Evolutionary conservation across 1,140 invertebrate species (phyloP).

Genomic region (Hycleus cichorii): DNA sequence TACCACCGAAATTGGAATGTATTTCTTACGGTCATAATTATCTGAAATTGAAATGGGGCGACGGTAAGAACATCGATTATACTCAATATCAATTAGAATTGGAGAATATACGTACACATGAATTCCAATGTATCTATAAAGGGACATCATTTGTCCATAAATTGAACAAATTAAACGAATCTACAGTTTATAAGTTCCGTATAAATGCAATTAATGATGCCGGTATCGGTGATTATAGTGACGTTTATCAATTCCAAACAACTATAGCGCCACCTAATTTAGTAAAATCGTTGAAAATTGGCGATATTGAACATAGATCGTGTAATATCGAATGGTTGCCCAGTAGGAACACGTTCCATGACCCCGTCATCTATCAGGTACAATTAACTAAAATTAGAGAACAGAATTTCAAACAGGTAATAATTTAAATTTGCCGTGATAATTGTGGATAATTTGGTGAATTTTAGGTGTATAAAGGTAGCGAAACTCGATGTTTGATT

Average conservation of each 20-base stretch:
- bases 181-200: conserved; percentile 69
- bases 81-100: conserved; percentile 75
- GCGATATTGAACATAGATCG: conserved; percentile 42
- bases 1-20: conserved; percentile 66
- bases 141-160: conserved; percentile 69
- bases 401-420: conserved; percentile 53
- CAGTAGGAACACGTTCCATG: conserved; percentile 45
- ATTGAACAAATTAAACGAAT: conserved; percentile 71
- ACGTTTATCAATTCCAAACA: conserved; percentile 61
- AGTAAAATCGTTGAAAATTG: conserved; percentile 58
- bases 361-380: conserved; percentile 57
- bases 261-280: conserved; percentile 67
- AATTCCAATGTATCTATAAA: conserved; percentile 70
- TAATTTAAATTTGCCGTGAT: neutral
- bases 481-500: conserved; percentile 55
- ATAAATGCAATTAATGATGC: conserved; percentile 78
- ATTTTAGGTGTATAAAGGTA: conserved; percentile 61
- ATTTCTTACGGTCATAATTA: conserved; percentile 65
- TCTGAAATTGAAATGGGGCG: conserved; percentile 79
- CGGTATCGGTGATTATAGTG: conserved; percentile 70
- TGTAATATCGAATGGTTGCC: conserved; percentile 53
- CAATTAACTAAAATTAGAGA: conserved; percentile 57
- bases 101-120: conserved; percentile 54
- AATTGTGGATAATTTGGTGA: neutral
- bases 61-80: conserved; percentile 56